Evolutionary conservation across 1,140 invertebrate genomes (phyloP).

Genomic region (Cryptotermes secundus): DNA sequence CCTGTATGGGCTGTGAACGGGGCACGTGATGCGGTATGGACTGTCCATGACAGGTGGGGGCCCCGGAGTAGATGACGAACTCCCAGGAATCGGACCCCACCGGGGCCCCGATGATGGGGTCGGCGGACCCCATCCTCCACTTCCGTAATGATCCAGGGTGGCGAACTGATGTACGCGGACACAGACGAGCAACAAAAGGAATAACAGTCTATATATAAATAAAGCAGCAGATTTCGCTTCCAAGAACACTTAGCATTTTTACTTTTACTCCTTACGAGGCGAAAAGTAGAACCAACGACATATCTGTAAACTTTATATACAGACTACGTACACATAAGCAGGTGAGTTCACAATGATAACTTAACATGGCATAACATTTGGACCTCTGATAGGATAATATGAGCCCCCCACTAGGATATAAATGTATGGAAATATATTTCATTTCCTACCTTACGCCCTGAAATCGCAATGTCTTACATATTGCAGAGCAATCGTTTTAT

Average conservation of each 20-base stretch:
- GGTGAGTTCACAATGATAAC: not conserved
- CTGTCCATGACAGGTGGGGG: constrained; percentile 38
- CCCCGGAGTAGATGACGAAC: not conserved
- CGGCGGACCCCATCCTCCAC: constrained; percentile 29
- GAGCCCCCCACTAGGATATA: too few relatives aligned
- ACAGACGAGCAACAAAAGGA: not conserved
- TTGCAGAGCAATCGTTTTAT: too few relatives aligned
- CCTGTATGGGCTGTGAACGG: constrained; percentile 64
- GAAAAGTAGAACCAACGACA: too few relatives aligned
- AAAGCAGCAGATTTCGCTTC: not conserved
- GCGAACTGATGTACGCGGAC: not conserved
- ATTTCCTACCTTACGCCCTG: too few relatives aligned
- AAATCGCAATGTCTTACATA: too few relatives aligned
- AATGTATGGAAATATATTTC: too few relatives aligned
- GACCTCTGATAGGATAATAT: not conserved
- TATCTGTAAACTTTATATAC: not conserved
- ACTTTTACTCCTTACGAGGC: too few relatives aligned
- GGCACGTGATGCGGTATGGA: constrained; percentile 51
- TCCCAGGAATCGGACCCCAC: not conserved
- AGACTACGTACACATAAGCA: not conserved
- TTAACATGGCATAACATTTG: not conserved
- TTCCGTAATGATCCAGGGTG: constrained; percentile 28
- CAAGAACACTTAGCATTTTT: not conserved
- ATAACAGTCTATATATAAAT: not conserved
- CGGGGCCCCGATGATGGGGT: constrained; percentile 19